Base-by-base conservation (phyloP, 2,797 vertebrate species). In the Staurois parvus region DNA sequence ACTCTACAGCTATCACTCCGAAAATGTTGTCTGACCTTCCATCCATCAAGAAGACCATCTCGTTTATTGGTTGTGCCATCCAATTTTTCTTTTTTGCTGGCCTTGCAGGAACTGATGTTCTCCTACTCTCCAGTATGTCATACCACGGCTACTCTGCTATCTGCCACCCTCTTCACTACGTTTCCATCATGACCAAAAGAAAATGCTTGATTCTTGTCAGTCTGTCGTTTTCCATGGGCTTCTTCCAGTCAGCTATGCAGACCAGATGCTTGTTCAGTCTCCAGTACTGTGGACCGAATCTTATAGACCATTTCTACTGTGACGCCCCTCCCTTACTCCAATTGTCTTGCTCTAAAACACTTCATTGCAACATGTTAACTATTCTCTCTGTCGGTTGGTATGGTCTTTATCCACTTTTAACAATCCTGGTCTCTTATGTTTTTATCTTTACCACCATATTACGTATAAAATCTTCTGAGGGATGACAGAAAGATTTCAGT, bases 161-260 rank as follows among this genome's bases (percentile, higher is more conserved):
- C 56, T 77, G 76, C n/a, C 59, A 77, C n/a, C 76, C 76, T 42
- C 76, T 77, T 13, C 76, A 77, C 62, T 77, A 77, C 12, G 76
- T 28, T 13, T 66, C 59, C 11, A 77, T 66, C 34, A 77, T 77
- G 76, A 77, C 32, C 8, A 77, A 77, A 56, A 77, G 62, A 12
- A 74, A 75, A 29, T 56, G 42, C 30, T 2, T 19, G 6, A 8
- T 7, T 75, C 42, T 75, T 2, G 72, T 75, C 1, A 0, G 26
- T 7, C 3, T 75, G 0, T 29, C 26, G 6, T 75, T 75, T 28
- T 48, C 15, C 17, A 19, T 75, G 48, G 42, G 72, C 72, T 52
- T 52, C 72, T 28, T 52, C 1, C 72, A 75, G 45, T 75, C 72
- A 30, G 11, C 17, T 13, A 45, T 52, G 15, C 42, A 52, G 42